Base-by-base conservation (phyloP, 2,113 vertebrate species). In the Abramis brama region DNA sequence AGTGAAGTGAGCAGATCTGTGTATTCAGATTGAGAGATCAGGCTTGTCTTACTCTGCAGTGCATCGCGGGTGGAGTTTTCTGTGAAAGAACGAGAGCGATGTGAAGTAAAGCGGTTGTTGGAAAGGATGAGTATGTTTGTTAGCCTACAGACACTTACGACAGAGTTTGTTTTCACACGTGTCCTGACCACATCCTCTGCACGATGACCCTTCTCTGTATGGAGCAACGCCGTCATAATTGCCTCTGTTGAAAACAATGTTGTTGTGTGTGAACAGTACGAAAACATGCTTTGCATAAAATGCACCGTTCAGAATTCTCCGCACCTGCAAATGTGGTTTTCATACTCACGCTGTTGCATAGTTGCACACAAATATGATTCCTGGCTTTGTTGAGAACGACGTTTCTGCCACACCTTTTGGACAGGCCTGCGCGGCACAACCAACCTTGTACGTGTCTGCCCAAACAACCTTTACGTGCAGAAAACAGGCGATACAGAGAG, bases 91-190 rank as follows among this genome's bases (percentile, higher is more conserved):
- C 23, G 12, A 13, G n/a, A 60, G 84, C 33, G 45, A 12, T 8
- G 11, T 52, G 17, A 62, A 5, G 25, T 27, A 1, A 17, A 6
- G 6, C 0, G 0, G 5, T 33, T 36, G 0, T 0, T 23, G 30
- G 27, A 11, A 1, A 23, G 13, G 6, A 30, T 7, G n/a, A n/a
- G 27, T 12, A 7, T 25, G 0, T 25, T 8, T 76, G 30, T 25
- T 7, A 33, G 33, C 33, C 33, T n/a, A 5, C 2, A 23, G 77
- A 89, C 76, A 95, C 95, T 96, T 92, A 97, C 95, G 3, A 76
- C 96, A 97, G 30, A 96, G 90, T 0, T 86, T 93, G 0, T 90
- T 36, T 21, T 11, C 2, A 57, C 96, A 96, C 12, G 0, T 85
- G 3, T 91, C 88, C 23, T 2, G 19, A 9, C 0, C 0, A 84